Conservation (phyloP, 2,113 vertebrate genomes). For the Pomatorhinus ruficollis region DNA sequence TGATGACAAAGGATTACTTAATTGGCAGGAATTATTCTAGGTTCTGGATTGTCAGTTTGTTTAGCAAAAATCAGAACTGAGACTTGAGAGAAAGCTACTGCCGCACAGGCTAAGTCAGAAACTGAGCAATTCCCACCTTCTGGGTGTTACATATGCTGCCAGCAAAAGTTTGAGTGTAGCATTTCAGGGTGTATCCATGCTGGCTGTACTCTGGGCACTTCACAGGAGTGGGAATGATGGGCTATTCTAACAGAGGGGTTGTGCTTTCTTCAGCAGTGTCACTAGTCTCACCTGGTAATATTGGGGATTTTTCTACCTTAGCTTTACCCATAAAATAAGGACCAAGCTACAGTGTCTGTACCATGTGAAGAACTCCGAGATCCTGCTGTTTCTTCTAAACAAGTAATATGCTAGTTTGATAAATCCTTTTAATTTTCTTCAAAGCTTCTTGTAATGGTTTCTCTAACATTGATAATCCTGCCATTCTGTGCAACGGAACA, state of each 20-base stretch:
- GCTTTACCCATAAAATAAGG: neutral
- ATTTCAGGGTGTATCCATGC: neutral
- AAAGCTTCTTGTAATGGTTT: neutral
- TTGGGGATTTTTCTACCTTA: neutral
- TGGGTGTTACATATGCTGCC: neutral
- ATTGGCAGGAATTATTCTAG: neutral
- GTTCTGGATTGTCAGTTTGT: neutral
- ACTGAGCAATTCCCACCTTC: neutral
- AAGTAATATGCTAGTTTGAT: neutral
- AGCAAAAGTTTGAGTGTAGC: neutral
- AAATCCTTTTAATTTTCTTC: neutral
- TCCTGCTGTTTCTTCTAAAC: neutral
- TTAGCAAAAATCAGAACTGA: neutral
- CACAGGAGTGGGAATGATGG: neutral
- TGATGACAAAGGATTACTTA: neutral
- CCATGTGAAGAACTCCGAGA: rapidly evolving
- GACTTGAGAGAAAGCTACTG: neutral
- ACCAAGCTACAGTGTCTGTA: neutral
- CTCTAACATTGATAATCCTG: neutral
- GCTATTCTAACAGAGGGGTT: rapidly evolving
- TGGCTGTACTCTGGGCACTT: neutral
- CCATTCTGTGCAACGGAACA: neutral
- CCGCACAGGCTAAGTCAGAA: neutral
- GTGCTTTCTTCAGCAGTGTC: neutral
- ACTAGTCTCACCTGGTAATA: neutral